Evolutionary conservation across 2,113 vertebrate species (phyloP).

Genomic region (Piliocolobus tephrosceles): DNA sequence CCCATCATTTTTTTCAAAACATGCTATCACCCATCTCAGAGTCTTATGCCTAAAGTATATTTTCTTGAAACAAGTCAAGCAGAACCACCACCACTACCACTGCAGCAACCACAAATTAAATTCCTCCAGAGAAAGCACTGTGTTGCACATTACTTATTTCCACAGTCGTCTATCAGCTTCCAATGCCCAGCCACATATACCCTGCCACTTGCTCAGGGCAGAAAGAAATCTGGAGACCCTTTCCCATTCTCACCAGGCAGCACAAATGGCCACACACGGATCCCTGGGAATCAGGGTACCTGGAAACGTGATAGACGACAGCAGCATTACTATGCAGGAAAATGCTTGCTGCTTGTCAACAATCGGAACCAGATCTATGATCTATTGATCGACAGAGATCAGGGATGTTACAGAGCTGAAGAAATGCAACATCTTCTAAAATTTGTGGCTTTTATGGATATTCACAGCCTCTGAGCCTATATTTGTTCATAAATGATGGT

Average conservation of each 20-base stretch:
- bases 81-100: background rate
- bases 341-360: background rate
- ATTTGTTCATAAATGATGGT: constrained; percentile 39
- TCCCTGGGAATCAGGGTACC: background rate
- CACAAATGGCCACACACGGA: background rate
- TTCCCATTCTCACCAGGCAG: background rate
- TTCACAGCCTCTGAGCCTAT: background rate
- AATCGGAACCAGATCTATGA: background rate
- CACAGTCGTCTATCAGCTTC: background rate
- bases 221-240: background rate
- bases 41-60: background rate
- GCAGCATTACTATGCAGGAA: background rate
- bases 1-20: background rate
- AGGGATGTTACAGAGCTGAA: background rate
- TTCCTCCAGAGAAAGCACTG: background rate
- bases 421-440: background rate
- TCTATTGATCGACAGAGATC: background rate
- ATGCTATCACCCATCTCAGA: background rate
- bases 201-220: background rate
- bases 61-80: constrained; percentile 5
- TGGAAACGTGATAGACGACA: background rate
- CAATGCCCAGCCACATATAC: background rate
- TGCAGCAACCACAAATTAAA: background rate
- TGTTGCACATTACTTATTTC: background rate
- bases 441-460: background rate